Evolutionary conservation across 2,888 invertebrate genomes (phyloP).

Genomic region (Cheilosia pagana): DNA sequence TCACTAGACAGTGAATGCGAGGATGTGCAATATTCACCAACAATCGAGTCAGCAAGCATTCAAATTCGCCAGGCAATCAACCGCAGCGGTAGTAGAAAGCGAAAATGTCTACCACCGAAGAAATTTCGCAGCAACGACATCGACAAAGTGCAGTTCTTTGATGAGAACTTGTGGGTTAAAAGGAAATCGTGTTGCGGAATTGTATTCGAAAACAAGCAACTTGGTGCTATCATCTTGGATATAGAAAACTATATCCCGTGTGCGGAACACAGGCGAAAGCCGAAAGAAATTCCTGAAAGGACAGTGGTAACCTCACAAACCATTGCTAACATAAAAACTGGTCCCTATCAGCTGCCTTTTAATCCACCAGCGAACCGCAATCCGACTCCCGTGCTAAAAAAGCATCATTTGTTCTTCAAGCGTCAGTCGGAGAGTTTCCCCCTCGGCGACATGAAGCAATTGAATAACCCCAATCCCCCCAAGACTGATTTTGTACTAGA

Average conservation of each 20-base stretch:
- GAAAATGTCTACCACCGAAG: conserved; percentile 80
- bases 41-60: conserved; percentile 49
- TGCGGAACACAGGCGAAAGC: conserved; percentile 78
- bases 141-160: conserved; percentile 80
- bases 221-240: conserved; percentile 80
- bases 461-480: conserved; percentile 60
- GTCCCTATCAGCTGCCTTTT: conserved; percentile 46
- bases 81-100: conserved; percentile 78
- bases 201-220: conserved; percentile 77
- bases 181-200: conserved; percentile 82
- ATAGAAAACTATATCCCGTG: conserved; percentile 80
- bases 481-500: conserved; percentile 69
- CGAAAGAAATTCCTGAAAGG: conserved; percentile 9
- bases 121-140: conserved; percentile 78
- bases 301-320: conserved; percentile 36
- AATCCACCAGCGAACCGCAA: conserved; percentile 58
- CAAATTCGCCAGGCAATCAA: conserved; percentile 54
- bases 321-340: conserved; percentile 21
- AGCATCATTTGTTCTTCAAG: conserved; percentile 83
- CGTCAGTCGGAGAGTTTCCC: conserved; percentile 82
- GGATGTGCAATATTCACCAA: conserved; percentile 73
- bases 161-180: conserved; percentile 79
- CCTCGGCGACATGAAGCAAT: conserved; percentile 78
- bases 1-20: conserved; percentile 79
- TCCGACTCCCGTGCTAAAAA: conserved; percentile 81